A percentile compares a stretch with the other conserved stretches of the same genome.
Evolutionary conservation across 2,797 vertebrate genomes (phyloP).

Genomic region (Ambastaia sidthimunki): DNA sequence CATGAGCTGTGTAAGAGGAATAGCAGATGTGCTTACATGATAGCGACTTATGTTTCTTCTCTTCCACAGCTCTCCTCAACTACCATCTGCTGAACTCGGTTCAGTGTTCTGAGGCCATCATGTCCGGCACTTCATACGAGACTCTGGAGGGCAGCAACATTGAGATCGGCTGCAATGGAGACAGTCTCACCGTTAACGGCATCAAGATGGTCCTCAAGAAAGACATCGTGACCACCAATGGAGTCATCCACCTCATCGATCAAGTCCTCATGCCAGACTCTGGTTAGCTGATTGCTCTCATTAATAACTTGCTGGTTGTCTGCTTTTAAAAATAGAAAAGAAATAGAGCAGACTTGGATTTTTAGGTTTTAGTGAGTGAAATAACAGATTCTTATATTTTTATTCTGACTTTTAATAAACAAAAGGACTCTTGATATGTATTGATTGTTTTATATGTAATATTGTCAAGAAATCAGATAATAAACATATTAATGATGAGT

Average conservation of each 20-base stretch:
- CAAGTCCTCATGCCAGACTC: constrained; percentile 94
- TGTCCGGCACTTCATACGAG: constrained; percentile 85
- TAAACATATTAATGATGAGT: no score
- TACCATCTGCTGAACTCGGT: constrained; percentile 91
- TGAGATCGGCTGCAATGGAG: constrained; percentile 93
- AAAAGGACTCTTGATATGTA: no score
- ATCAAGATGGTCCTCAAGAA: constrained; percentile 93
- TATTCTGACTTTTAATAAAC: no score
- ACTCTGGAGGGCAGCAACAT: constrained; percentile 91
- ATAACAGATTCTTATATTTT: no score
- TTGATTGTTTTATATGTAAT: no score
- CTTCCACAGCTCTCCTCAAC: constrained; percentile 85
- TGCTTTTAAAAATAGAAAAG: background rate
- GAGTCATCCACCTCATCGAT: constrained; percentile 94
- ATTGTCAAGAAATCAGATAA: no score
- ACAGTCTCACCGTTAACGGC: constrained; percentile 93
- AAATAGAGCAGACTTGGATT: no score
- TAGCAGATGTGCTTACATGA: constrained; percentile 37
- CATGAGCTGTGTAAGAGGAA: constrained; percentile 13
- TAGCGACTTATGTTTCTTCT: constrained; percentile 13
- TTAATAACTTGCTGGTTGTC: background rate
- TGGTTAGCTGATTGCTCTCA: constrained; percentile 76
- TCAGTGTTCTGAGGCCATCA: constrained; percentile 96
- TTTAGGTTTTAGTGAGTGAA: no score
- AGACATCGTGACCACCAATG: constrained; percentile 94